A percentile compares a stretch with the other conserved stretches of the same genome.
These are phyloP conservation scores for Omphaloscelis lunosa DNA, from an alignment of 2,888 invertebrate genomes.

Conservation along the genomic window DNA sequence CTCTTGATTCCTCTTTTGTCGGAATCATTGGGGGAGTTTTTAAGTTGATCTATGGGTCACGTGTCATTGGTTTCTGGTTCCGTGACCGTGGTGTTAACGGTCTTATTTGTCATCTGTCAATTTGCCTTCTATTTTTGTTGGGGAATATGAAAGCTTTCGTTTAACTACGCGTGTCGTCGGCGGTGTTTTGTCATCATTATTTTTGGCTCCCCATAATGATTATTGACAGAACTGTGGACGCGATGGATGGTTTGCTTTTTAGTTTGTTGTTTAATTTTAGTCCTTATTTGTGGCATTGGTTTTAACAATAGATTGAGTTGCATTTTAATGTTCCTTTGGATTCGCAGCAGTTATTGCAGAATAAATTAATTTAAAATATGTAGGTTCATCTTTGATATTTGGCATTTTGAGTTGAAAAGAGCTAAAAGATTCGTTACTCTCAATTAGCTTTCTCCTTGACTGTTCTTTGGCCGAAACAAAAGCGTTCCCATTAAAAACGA, in stretches of 20 bases:
- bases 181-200: conserved; percentile 88
- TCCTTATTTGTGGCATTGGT: conserved; percentile 38
- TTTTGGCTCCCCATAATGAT: conserved; percentile 85
- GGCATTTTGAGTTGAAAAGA: no score
- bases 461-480: conserved; percentile 60
- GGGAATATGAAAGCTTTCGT: conserved; percentile 88
- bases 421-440: conserved; percentile 22
- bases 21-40: conserved; percentile 29
- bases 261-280: conserved; percentile 47
- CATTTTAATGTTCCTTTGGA: conserved; percentile 27
- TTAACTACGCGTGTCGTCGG: conserved; percentile 82
- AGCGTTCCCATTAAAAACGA: conserved; percentile 65
- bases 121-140: conserved; percentile 89
- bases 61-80: conserved; percentile 73
- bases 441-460: conserved; percentile 56
- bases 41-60: conserved; percentile 69
- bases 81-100: conserved; percentile 87
- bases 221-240: conserved; percentile 82
- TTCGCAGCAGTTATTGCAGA: neutral
- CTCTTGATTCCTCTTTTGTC: conserved; percentile 49
- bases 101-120: conserved; percentile 91
- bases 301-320: conserved; percentile 11
- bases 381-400: neutral
- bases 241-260: conserved; percentile 70
- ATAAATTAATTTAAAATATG: neutral